Conservation (phyloP, 2,113 vertebrate species). For the Tragelaphus buxtoni region DNA sequence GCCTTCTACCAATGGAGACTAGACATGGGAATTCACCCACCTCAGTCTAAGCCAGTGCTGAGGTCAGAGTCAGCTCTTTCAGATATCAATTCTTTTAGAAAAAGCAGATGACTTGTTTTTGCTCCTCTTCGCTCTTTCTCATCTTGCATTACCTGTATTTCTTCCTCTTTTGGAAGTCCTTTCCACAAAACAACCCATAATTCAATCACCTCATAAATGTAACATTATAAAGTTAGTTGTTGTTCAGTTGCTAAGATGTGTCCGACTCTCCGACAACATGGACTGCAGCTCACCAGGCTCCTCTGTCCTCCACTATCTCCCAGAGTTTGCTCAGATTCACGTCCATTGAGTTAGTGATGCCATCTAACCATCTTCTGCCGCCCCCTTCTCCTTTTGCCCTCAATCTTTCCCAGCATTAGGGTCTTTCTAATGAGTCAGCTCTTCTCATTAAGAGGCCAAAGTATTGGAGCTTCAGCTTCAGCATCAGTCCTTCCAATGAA, state of each 20-base stretch:
- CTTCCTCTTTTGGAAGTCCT: neutral
- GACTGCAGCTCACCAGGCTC: neutral
- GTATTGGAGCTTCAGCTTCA: neutral
- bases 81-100: neutral
- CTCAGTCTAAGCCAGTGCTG: neutral
- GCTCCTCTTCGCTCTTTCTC: neutral
- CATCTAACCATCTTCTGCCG: neutral
- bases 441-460: neutral
- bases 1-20: neutral
- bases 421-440: neutral
- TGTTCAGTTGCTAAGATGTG: accelerated
- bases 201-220: neutral
- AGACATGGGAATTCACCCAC: neutral
- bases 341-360: neutral
- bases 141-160: neutral
- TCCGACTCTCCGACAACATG: neutral
- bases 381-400: neutral
- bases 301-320: neutral
- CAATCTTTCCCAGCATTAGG: neutral
- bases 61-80: neutral
- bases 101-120: neutral
- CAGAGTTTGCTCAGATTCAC: neutral
- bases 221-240: neutral
- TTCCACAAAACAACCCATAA: neutral
- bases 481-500: neutral